Percentiles rank a stretch among this genome's conserved stretches.
Conservation (phyloP, 2,113 vertebrate species). For the Myotis lucifugus region DNA sequence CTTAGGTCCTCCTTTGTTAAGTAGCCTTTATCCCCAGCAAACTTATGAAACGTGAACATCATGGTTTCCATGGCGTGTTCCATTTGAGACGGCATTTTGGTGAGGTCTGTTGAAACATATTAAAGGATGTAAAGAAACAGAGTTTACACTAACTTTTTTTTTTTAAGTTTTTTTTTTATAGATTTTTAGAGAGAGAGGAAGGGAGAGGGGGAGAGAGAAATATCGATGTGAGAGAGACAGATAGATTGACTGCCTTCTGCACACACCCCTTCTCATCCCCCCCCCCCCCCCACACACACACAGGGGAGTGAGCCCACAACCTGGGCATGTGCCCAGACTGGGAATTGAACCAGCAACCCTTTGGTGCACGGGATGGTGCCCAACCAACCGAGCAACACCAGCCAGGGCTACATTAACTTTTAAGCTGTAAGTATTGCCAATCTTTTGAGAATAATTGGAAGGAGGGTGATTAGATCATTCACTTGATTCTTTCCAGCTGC, state of each 20-base stretch:
- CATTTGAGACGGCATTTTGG: constrained; percentile 83
- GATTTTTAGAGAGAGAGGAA: neutral
- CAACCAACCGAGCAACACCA: neutral
- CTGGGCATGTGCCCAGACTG: neutral
- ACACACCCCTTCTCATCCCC: neutral
- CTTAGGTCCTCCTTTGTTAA: constrained; percentile 84
- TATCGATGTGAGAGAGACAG: neutral
- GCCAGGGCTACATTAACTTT: neutral
- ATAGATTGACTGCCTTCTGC: neutral
- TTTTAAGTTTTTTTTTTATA: neutral
- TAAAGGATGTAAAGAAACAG: neutral
- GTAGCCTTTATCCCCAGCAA: constrained; percentile 84
- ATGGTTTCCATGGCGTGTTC: constrained; percentile 86
- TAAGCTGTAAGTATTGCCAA: neutral
- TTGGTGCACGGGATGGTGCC: neutral
- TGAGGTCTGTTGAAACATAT: constrained; percentile 32
- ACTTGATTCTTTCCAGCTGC: neutral
- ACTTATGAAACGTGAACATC: constrained; percentile 87
- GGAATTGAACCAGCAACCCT: neutral
- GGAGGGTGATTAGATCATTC: neutral
- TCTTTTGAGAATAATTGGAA: neutral
- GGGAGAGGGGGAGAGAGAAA: neutral
- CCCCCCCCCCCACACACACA: too few species aligned
- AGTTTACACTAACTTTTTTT: neutral
- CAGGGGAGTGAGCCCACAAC: neutral